Base-by-base conservation (phyloP, 2,113 vertebrate species). In the Galeopterus variegatus region DNA sequence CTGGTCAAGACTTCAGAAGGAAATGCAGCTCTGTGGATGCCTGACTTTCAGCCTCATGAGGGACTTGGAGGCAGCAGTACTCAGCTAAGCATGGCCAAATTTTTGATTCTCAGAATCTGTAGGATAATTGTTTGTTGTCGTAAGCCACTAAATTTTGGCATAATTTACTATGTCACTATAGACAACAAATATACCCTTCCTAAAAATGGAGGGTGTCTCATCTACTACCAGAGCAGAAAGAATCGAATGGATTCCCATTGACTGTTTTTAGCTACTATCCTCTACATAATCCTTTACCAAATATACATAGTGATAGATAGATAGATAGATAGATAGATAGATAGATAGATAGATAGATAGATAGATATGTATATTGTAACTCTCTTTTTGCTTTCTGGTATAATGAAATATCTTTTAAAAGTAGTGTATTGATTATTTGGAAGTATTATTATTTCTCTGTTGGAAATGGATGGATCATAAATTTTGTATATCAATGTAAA, bases 121-220 rank as follows among this genome's bases (percentile, higher is more conserved):
- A 26, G 8, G 52, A 28, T 23, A 45, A 69, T 24, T 31, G 1
- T 50, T 15, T 58, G 23, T 50, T 62, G 23, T 31, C 41, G 36
- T 48, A 58, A 77, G 79, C 45, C n/a, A 5, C 28, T 62, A 60
- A 26, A 60, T 60, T 69, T 90, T 75, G 50, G 8, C 50, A 6
- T 72, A 56, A 64, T 62, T 92, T 83, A 73, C 41, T 83, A 54
- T 15, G 15, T 12, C 81, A 14, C 48, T 4, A 0, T 12, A 48
- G 23, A 56, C 4, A 28, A 4, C 14, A 41, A 21, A 33, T 26
- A n/a, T 10, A n/a, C 14, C 24, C 52, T 26, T 76, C 5, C 28
- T 48, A 9, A 33, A 75, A 52, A 45, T 3, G 0, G 9, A 1
- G 12, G 0, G 1, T 36, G 1, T 26, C 2, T 72, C n/a, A 24